Percentiles rank a stretch among this genome's conserved stretches.
Evolutionary conservation across 2,113 vertebrate species (phyloP).

Genomic region (Macquaria australasica): DNA sequence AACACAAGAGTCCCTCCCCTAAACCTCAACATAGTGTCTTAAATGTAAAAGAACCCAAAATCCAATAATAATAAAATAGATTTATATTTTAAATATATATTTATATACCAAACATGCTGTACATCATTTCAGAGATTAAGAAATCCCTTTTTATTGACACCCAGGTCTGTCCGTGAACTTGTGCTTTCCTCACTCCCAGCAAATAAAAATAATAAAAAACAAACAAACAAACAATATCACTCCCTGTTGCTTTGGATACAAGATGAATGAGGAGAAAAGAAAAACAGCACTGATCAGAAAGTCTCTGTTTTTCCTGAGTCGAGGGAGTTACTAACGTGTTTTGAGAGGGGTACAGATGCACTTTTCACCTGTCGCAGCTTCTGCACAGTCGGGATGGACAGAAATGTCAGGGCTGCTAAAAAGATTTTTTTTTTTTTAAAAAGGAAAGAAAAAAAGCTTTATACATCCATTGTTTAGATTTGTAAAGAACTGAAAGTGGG

Average conservation of each 20-base stretch:
- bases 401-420: not conserved
- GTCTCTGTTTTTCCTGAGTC: conserved; percentile 75
- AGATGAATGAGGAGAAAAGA: conserved; percentile 40
- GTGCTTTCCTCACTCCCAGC: conserved; percentile 82
- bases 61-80: conserved; percentile 88
- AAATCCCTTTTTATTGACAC: conserved; percentile 83
- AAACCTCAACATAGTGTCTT: conserved; percentile 81
- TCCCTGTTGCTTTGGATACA: conserved; percentile 72
- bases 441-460: not conserved
- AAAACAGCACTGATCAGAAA: conserved; percentile 63
- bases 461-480: conserved; percentile 26
- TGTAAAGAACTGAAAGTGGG: conserved; percentile 11
- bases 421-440: not conserved
- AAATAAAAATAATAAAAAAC: conserved; percentile 26
- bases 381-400: conserved; percentile 13
- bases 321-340: conserved; percentile 50
- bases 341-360: conserved; percentile 39
- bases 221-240: conserved; percentile 1
- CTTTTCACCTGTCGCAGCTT: conserved; percentile 21
- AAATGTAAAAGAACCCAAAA: conserved; percentile 80
- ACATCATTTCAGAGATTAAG: conserved; percentile 80
- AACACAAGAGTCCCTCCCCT: conserved; percentile 64
- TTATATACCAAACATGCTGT: conserved; percentile 87
- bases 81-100: conserved; percentile 87
- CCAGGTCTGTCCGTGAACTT: conserved; percentile 80